Conservation (phyloP, 1,140 invertebrate genomes). For the Drosophila kohkoa region DNA sequence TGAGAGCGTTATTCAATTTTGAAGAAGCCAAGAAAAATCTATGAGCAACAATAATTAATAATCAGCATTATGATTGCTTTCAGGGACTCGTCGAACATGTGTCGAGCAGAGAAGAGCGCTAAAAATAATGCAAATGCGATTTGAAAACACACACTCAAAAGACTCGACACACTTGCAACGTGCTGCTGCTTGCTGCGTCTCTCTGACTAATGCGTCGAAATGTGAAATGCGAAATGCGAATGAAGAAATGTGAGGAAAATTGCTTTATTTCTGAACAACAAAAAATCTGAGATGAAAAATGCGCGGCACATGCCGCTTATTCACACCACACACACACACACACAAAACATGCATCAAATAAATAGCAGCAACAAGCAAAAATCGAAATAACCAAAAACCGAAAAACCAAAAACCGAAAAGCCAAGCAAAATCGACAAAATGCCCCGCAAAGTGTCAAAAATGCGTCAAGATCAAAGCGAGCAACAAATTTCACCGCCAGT, state of each 20-base stretch:
- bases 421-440: constrained; percentile 54
- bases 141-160: constrained; percentile 34
- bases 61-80: background rate
- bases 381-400: constrained; percentile 36
- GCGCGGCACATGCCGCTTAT: constrained; percentile 59
- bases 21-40: background rate
- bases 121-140: constrained; percentile 33
- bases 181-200: constrained; percentile 46
- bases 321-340: constrained; percentile 22
- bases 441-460: constrained; percentile 79
- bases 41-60: background rate
- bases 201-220: constrained; percentile 68
- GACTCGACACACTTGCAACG: constrained; percentile 54
- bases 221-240: constrained; percentile 42
- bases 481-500: constrained; percentile 72
- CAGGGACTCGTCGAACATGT: constrained; percentile 15
- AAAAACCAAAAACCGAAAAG: constrained; percentile 34
- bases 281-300: constrained; percentile 66
- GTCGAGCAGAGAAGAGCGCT: constrained; percentile 25
- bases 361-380: constrained; percentile 37
- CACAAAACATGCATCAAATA: constrained; percentile 28
- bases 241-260: constrained; percentile 59
- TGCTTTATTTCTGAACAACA: constrained; percentile 19
- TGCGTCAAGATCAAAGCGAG: constrained; percentile 80
- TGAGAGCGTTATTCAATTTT: background rate